Evolutionary conservation across 2,797 vertebrate genomes (phyloP).

Genomic region (Gastrophryne carolinensis): DNA sequence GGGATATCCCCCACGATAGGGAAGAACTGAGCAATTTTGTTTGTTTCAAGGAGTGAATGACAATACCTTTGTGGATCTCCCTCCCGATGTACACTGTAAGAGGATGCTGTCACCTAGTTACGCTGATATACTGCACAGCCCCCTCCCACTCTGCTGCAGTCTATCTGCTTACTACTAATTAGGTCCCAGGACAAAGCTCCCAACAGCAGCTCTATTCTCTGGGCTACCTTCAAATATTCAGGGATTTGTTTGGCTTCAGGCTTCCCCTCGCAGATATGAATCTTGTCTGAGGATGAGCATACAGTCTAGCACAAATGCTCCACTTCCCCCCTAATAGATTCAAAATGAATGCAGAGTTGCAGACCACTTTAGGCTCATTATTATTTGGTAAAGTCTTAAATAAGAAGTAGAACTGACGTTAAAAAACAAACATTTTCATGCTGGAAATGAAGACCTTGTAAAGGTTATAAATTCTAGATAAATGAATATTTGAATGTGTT

Average conservation of each 20-base stretch:
- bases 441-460: not conserved
- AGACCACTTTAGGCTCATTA: not conserved
- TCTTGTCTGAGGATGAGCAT: not conserved
- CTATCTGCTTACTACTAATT: slow-evolving; percentile 52
- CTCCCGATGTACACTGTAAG: too few relatives aligned
- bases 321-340: not conserved
- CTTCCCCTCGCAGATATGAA: not conserved
- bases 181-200: slow-evolving; percentile 52
- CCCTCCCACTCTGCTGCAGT: slow-evolving; percentile 24
- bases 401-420: not conserved
- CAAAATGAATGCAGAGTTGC: not conserved
- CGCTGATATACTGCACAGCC: not conserved
- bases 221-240: slow-evolving; percentile 31
- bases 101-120: not conserved
- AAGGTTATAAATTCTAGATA: not conserved
- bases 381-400: not conserved
- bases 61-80: too few relatives aligned
- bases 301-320: not conserved
- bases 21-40: too few relatives aligned
- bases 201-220: slow-evolving; percentile 45
- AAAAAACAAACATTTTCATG: not conserved
- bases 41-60: too few relatives aligned
- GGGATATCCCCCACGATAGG: too few relatives aligned
- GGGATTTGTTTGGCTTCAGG: slow-evolving; percentile 2
- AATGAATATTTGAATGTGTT: not conserved